Percentiles rank a stretch among this genome's conserved stretches.
Conservation (phyloP, 2,888 invertebrate species). For the Meiosimyza decipiens region DNA sequence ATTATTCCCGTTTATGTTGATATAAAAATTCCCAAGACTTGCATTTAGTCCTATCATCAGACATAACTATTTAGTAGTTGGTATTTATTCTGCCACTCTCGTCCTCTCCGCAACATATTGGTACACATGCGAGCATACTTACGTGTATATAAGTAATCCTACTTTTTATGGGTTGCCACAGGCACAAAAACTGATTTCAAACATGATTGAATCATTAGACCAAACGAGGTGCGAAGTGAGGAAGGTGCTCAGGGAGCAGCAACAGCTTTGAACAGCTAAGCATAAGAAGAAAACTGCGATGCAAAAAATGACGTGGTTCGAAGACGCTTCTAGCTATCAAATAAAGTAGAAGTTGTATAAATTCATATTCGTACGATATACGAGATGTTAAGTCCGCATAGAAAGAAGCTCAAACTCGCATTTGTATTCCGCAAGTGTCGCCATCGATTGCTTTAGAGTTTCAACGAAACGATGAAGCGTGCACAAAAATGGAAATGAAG, state of each 20-base stretch:
- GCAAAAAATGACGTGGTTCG: background rate
- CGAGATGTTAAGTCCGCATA: no score
- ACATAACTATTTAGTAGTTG: no score
- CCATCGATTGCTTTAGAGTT: conserved; percentile 37
- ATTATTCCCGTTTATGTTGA: no score
- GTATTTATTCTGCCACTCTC: no score
- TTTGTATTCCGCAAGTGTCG: conserved; percentile 32
- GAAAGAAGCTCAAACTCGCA: conserved; percentile 10
- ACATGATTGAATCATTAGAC: background rate
- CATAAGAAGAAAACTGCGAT: background rate
- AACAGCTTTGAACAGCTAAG: background rate
- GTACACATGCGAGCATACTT: no score
- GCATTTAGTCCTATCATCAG: no score
- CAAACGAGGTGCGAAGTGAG: background rate
- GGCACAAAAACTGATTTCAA: background rate
- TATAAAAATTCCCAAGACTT: no score
- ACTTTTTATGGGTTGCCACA: no score
- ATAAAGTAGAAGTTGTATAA: conserved; percentile 29
- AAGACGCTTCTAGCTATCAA: conserved; percentile 28
- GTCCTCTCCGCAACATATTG: no score
- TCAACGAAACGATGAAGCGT: conserved; percentile 17
- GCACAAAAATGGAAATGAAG: background rate
- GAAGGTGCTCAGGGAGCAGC: background rate
- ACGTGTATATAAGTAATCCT: no score
- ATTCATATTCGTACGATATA: background rate